Conservation (phyloP, 2,797 vertebrate genomes). For the Macropus fuliginosus region DNA sequence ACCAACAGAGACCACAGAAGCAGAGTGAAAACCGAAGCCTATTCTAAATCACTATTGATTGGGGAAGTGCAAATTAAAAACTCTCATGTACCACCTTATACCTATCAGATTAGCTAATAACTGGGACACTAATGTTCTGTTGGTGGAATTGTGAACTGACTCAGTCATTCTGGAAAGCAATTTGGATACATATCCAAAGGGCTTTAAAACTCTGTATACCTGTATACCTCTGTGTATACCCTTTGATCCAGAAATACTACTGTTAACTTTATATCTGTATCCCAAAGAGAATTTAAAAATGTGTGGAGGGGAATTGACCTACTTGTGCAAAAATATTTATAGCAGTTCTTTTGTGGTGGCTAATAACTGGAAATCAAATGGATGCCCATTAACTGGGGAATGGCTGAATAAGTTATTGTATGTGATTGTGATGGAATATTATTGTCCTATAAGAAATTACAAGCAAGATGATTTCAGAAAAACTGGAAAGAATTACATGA, state of each 20-base stretch:
- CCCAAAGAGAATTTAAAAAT: neutral
- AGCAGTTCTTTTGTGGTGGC: neutral
- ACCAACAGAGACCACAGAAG: neutral
- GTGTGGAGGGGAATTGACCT: neutral
- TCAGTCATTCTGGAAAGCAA: neutral
- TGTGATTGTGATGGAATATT: neutral
- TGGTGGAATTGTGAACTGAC: neutral
- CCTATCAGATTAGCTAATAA: neutral
- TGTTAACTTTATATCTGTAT: neutral
- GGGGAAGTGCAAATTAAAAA: neutral
- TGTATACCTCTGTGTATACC: too few relatives aligned
- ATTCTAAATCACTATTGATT: neutral
- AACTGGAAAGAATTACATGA: neutral
- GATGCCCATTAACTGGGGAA: neutral
- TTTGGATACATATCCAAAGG: neutral
- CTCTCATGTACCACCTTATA: neutral
- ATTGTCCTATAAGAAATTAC: neutral
- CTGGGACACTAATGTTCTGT: neutral
- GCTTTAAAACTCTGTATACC: neutral
- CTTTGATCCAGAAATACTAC: neutral
- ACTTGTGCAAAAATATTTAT: neutral
- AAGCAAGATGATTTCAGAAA: neutral
- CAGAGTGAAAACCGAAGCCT: neutral
- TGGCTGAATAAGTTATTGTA: neutral
- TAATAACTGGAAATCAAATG: neutral